Conservation (phyloP, 1,140 invertebrate genomes). For the Pomacea maculata region DNA sequence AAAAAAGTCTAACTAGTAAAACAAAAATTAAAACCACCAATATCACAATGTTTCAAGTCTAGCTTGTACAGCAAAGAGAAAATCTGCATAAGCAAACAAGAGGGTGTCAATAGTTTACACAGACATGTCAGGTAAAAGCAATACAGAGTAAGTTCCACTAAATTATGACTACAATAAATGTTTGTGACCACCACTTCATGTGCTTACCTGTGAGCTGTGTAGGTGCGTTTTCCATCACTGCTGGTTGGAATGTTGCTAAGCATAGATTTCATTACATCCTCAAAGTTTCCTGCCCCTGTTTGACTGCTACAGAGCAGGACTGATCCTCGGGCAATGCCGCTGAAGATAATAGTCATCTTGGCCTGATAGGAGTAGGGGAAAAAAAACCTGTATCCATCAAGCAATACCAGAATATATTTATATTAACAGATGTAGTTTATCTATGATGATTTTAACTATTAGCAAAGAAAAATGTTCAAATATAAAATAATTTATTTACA, state of each 20-base stretch:
- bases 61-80: too few relatives aligned
- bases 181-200: background rate
- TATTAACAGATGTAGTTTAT: too few relatives aligned
- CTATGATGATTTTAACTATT: too few relatives aligned
- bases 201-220: constrained; percentile 50
- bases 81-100: too few relatives aligned
- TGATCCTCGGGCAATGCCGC: constrained; percentile 53
- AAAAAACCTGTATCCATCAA: too few relatives aligned
- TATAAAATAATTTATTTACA: too few relatives aligned
- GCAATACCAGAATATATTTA: too few relatives aligned
- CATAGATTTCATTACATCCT: constrained; percentile 51
- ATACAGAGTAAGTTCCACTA: background rate
- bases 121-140: constrained; percentile 13
- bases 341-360: constrained; percentile 57
- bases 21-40: background rate
- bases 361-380: background rate
- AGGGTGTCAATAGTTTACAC: background rate
- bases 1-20: too few relatives aligned
- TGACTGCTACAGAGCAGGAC: constrained; percentile 57
- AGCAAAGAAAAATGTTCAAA: too few relatives aligned
- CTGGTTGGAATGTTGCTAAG: constrained; percentile 57
- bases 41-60: background rate
- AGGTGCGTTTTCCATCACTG: constrained; percentile 56
- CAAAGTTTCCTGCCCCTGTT: constrained; percentile 48
- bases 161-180: background rate